Evolutionary conservation across 2,888 invertebrate genomes (phyloP), one percentile per base, ranked within the genome.

Genomic region (Limnephilus rhombicus): DNA sequence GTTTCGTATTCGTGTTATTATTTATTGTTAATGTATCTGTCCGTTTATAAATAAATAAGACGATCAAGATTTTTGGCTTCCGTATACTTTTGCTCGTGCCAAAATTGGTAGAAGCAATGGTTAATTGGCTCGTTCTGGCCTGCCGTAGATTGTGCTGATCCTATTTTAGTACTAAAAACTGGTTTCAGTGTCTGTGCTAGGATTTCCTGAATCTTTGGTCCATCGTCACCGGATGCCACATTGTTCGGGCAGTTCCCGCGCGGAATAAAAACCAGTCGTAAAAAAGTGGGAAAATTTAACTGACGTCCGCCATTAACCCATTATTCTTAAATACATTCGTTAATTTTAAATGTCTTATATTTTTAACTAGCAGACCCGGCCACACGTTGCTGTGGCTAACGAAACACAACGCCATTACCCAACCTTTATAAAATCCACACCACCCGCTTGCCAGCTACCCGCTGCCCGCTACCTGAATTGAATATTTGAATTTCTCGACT

Each of bases 231-330:
- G 83, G 83, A 83, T 83, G 34, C 37, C 15, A 37, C 5, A 83
- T 83, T 83, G 83, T 83, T 83, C 37, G 83, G 18, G 9, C 83
- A 11, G 83, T 83, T 83, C 83, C 31, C 83, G 83, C 12, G 83
- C 37, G 34, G 24, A 37, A 24, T 37, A 37, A 37, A 83, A 37
- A 37, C 37, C 83, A 2, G 37, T 83, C 37, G 41, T 37, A 83
- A 83, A 83, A 83, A 83, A 83, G 34, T 83, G 82, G 82, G 82
- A 83, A 83, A 83, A 83, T 83, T 34, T 34, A 68, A 9, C 9
- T 24, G 68, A 68, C 68, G 68, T 68, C 68, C 68, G 68, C 68
- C 24, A 53, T 3, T 53, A 53, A 18, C 53, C 53, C 53, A 68
- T 68, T n/a, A 68, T 68, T 68, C 68, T 68, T n/a, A 9, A 68